Evolutionary conservation across 2,888 invertebrate genomes (phyloP), one percentile per base, ranked within the genome.

Genomic region (Tethea ocularis): DNA sequence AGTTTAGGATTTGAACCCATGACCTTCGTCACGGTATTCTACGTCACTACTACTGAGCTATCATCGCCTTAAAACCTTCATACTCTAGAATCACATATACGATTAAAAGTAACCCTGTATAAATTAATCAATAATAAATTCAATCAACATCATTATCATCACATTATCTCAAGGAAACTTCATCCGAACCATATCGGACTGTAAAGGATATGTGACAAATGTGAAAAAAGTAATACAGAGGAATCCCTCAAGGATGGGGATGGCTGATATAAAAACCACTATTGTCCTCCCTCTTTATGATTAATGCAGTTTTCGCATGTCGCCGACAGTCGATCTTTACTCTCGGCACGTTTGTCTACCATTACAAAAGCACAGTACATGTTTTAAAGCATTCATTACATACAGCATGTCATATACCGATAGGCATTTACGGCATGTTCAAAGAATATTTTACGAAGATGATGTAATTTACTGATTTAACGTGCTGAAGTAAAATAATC

Each of bases 271-370:
- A 86, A 74, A 85, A 86, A 79, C 78, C 69, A 71, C 73, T 75
- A 82, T 86, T 86, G 86, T 81, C 75, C 77, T 74, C 72, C 76
- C 77, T 75, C 78, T 67, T 77, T 80, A 84, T 87, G 87, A 88
- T 88, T 87, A 86, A 88, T 88, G 83, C 82, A 82, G 73, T 81
- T 76, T 78, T 82, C 82, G 83, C 83, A 83, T 87, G 87, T 77
- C 69, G 72, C 67, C 75, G 82, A 84, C 85, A 78, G 62, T 52
- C 64, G 63, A 53, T 66, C 60, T 52, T 58, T 63, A 69, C 63
- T 68, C 71, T 56, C 60, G 66, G 63, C 71, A 68, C 67, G 70
- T 73, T 69, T 68, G 69, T 69, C 68, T 64, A 61, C 61, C 61
- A 67, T 61, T 62, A 67, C 61, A 61, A 58, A 33, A 33, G 33